Evolutionary conservation across 2,113 vertebrate species (phyloP).

Genomic region (Burhinus bistriatus): DNA sequence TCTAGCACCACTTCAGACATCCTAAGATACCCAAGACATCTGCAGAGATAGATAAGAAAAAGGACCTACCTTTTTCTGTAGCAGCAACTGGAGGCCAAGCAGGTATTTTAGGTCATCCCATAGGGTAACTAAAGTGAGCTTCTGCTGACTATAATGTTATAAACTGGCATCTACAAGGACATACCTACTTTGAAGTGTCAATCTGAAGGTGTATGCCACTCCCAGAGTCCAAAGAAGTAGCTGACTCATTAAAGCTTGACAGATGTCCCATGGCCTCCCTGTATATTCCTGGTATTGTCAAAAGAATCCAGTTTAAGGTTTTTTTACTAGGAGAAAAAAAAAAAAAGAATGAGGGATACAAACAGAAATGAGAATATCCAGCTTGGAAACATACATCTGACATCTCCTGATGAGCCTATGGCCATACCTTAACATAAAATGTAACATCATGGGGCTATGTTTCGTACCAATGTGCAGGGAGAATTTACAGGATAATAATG

Average conservation of each 20-base stretch:
- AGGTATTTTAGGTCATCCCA: background rate
- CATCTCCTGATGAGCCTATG: background rate
- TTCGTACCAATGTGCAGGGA: background rate
- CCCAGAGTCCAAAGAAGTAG: background rate
- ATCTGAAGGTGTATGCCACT: background rate
- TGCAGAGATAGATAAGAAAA: background rate
- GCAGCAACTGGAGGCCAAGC: background rate
- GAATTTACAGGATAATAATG: background rate
- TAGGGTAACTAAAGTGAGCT: background rate
- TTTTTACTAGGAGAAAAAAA: background rate
- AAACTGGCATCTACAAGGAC: background rate
- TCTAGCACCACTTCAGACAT: background rate
- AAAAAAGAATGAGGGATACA: background rate
- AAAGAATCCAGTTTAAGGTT: background rate
- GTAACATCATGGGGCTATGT: background rate
- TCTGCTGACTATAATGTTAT: background rate
- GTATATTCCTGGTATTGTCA: background rate
- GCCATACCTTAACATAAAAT: background rate
- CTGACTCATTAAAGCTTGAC: background rate
- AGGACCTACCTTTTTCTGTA: background rate
- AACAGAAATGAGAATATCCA: background rate
- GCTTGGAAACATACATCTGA: background rate
- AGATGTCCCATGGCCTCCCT: background rate
- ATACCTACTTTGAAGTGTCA: background rate
- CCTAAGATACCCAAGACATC: background rate